Conservation (phyloP, 2,797 vertebrate genomes). For the Percopsis omiscomaycus region DNA sequence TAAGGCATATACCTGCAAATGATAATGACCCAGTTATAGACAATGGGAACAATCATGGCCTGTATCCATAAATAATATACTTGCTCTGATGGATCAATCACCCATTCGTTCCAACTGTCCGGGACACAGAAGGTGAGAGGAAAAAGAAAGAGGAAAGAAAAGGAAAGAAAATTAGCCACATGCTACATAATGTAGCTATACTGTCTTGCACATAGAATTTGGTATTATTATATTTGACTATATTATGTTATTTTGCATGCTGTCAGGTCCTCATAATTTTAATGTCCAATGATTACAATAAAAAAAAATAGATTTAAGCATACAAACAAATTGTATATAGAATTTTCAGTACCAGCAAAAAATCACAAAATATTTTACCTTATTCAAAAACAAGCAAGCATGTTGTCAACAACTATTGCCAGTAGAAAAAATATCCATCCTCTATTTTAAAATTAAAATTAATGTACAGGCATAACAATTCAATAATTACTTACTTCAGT, state of each 20-base stretch:
- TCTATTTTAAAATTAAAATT: neutral
- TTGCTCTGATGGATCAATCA: constrained; percentile 85
- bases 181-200: neutral
- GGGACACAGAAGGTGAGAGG: constrained; percentile 6
- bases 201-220: neutral
- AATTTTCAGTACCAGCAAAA: neutral
- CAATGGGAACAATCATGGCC: constrained; percentile 83
- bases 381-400: neutral
- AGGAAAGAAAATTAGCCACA: neutral
- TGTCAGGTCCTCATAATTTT: neutral
- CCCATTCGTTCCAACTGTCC: constrained; percentile 72
- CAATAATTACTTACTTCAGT: constrained; percentile 66
- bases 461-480: neutral
- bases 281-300: neutral
- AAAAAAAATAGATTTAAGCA: neutral
- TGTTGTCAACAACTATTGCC: neutral
- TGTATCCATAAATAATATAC: constrained; percentile 88
- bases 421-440: neutral
- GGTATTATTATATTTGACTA: neutral
- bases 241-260: neutral
- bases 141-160: neutral
- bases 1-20: constrained; percentile 81
- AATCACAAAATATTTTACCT: neutral
- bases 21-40: constrained; percentile 89
- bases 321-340: neutral